Percentiles rank a stretch among this genome's conserved stretches.
phyloP scores from a whole-genome alignment of 2,888 invertebrate genomes.

The Chloroclysta siterata region DNA sequence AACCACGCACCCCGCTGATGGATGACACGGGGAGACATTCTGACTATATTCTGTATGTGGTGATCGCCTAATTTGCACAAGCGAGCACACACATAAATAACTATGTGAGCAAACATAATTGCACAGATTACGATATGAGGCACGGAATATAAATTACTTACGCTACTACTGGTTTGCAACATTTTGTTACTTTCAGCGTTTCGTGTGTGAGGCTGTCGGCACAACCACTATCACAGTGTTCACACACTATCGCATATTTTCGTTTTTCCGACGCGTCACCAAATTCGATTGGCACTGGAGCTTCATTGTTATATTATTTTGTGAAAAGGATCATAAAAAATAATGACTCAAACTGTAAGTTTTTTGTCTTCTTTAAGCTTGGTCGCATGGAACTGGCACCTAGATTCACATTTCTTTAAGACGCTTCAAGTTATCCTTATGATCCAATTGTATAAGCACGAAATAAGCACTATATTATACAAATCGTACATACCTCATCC shows the following conservation, averaged over 20 bases:
- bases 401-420: too few relatives aligned
- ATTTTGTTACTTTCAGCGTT: conserved; percentile 7
- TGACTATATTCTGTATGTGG: conserved; percentile 34
- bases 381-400: too few relatives aligned
- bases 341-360: too few relatives aligned
- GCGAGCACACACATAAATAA: conserved; percentile 33
- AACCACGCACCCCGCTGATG: conserved; percentile 45
- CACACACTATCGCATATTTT: background rate
- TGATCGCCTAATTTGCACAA: conserved; percentile 42
- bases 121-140: conserved; percentile 37
- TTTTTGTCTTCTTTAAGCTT: too few relatives aligned
- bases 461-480: too few relatives aligned
- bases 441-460: too few relatives aligned
- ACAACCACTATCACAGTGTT: background rate
- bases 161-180: conserved; percentile 13
- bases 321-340: too few relatives aligned
- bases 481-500: too few relatives aligned
- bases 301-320: too few relatives aligned
- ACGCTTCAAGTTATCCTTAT: too few relatives aligned
- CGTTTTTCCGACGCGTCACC: too few relatives aligned
- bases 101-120: conserved; percentile 36
- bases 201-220: background rate
- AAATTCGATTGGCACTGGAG: too few relatives aligned
- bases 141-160: conserved; percentile 22
- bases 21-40: conserved; percentile 38